These are phyloP conservation scores for Tiliqua scincoides DNA, from an alignment of 2,113 vertebrate genomes.

Conservation along the genomic window DNA sequence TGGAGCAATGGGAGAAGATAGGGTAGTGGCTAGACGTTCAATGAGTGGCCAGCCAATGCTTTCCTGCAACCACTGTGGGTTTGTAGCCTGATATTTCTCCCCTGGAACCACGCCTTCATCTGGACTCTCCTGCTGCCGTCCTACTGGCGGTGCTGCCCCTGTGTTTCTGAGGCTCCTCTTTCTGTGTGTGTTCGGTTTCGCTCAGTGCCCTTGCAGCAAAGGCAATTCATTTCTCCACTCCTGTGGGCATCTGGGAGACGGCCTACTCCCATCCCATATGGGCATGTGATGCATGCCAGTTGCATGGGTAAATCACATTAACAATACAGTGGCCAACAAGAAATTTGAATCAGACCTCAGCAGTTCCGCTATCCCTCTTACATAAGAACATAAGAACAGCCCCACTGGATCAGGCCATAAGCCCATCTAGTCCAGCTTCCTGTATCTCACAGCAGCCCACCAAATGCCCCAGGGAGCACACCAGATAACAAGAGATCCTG, in stretches of 20 bases:
- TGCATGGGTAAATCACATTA: not conserved
- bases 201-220: not conserved
- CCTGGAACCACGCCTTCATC: not conserved
- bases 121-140: not conserved
- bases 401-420: too few relatives aligned
- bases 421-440: too few relatives aligned
- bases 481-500: too few relatives aligned
- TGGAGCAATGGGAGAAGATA: too few relatives aligned
- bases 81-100: not conserved
- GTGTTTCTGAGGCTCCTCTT: not conserved
- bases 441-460: too few relatives aligned
- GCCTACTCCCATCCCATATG: constrained; percentile 17
- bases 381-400: too few relatives aligned
- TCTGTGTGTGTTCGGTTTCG: not conserved
- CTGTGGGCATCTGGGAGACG: constrained; percentile 15
- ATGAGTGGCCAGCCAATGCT: too few relatives aligned
- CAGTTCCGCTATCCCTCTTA: not conserved
- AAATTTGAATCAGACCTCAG: not conserved
- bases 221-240: constrained; percentile 16
- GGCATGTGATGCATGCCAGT: not conserved
- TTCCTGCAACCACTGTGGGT: too few relatives aligned
- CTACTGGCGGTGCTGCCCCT: not conserved
- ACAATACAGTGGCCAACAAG: not conserved
- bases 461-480: too few relatives aligned
- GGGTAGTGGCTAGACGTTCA: too few relatives aligned